Base-by-base conservation (phyloP, 2,797 vertebrate genomes). In the Danio tinwini region DNA sequence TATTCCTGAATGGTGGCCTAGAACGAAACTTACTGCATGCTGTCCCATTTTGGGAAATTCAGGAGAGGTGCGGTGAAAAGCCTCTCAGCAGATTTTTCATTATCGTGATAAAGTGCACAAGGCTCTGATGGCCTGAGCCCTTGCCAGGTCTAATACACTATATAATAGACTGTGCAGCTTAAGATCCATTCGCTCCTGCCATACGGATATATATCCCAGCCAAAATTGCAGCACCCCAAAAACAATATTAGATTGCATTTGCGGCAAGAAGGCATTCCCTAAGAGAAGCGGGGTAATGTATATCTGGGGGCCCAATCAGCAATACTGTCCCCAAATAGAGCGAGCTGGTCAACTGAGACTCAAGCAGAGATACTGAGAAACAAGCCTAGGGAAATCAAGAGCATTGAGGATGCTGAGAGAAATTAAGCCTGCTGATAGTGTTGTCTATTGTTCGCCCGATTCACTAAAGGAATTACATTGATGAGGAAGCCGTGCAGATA, bases 41-140 rank as follows among this genome's bases (percentile, higher is more conserved):
- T 40, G 7, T 52, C 45, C n/a, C 16, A 52, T 62, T 71, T 37
- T 71, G 39, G 14, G 14, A 63, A 72, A 72, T 55, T 55, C 45
- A 65, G 37, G 55, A 39, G 17, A 78, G 70, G 37, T 69, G 71
- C 67, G 14, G 80, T 78, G 58, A 40, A 65, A 59, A 62, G 71
- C 39, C 62, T 81, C 75, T 70, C 71, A 52, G 47, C 58, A 71
- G 49, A 64, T 81, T 84, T 80, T 79, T 81, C 64, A 83, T 84
- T 86, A 85, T 75, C 53, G 74, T 86, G 83, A 86, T 82, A 69
- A 85, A 85, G 83, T 84, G 65, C 69, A 72, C 71, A 59, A 85
- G 62, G 65, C 78, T 62, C 49, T 78, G 78, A 53, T 53, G 69
- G 61, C 69, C 80, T 17, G 52, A 82, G 63, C 64, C 61, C 49